Evolutionary conservation across 2,888 invertebrate species (phyloP), one percentile per base, ranked within the genome.

Genomic region (Xanthia togata): DNA sequence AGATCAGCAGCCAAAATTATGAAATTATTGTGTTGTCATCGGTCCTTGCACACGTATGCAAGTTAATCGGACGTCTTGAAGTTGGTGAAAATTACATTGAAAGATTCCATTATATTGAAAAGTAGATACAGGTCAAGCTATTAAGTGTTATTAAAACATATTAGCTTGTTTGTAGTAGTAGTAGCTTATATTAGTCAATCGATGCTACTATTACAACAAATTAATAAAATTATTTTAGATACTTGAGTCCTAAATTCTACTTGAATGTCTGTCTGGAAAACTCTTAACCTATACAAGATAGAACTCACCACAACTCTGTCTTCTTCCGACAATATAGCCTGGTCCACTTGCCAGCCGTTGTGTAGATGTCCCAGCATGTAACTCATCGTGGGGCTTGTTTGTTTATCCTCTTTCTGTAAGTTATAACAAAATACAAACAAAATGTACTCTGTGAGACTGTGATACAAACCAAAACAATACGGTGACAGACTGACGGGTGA

Each of bases 261-360:
- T n/a, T 14, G 8, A 20, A 35, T n/a, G 41, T 44, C 11, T 35
- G 23, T 44, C 26, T 65, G 38, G 60, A 74, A 81, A 76, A 60
- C 76, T 76, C 73, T 11, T 71, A 80, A 81, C 59, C 68, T 70
- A 41, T 12, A 70, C 35, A 55, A 55, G 5, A 74, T 59, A 35
- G 26, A 57, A 97, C 97, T 97, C 95, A 99, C 99, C 90, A 99
- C 99, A 69, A 99, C 99, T 86, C 99, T 97, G 93, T 99, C 99
- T 95, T 99, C 99, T 95, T 99, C 99, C 0, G 99, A 99, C 38
- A 99, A 96, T 92, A 99, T 99, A 73, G 99, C 99, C 95, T 99
- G 99, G 93, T 99, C 99, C 6, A 99, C 99, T 97, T 99, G 99
- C 99, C 99, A 99, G 59, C 99, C 99, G 95, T 99, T 99, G 97